Percentiles rank a stretch among this genome's conserved stretches.
phyloP scores from a whole-genome alignment of 2,797 vertebrate species.

The Cyclopterus lumpus region DNA sequence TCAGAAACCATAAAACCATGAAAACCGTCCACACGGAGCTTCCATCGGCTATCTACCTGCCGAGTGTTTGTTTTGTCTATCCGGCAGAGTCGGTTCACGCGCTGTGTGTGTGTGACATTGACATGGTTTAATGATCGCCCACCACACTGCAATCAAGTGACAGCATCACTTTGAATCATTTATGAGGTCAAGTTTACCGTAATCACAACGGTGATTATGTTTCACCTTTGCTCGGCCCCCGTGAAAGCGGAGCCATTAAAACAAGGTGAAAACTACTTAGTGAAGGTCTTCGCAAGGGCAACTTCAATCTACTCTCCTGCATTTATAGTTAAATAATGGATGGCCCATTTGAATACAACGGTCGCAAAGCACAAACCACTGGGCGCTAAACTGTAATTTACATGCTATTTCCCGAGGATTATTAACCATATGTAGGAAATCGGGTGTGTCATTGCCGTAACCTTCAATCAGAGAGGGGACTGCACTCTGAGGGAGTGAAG shows the following conservation, averaged over 20 bases:
- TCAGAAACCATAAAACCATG: slow-evolving; percentile 28
- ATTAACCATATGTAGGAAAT: slow-evolving; percentile 34
- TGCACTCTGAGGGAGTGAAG: background rate
- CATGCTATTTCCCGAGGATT: slow-evolving; percentile 59
- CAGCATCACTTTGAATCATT: slow-evolving; percentile 54
- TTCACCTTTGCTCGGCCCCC: slow-evolving; percentile 27
- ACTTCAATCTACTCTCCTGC: slow-evolving; percentile 34
- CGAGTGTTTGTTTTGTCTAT: slow-evolving; percentile 26
- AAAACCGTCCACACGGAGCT: slow-evolving; percentile 26
- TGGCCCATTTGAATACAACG: slow-evolving; percentile 7
- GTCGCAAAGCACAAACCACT: slow-evolving; percentile 8
- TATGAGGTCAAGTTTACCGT: slow-evolving; percentile 48
- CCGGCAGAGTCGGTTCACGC: slow-evolving; percentile 6
- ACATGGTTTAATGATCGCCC: slow-evolving; percentile 28
- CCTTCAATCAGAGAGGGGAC: slow-evolving; percentile 30
- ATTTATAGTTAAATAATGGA: slow-evolving; percentile 35
- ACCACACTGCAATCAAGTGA: slow-evolving; percentile 22
- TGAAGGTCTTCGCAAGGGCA: slow-evolving; percentile 37
- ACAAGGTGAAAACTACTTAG: slow-evolving; percentile 30
- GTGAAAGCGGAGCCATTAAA: slow-evolving; percentile 26
- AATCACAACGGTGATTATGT: slow-evolving; percentile 42
- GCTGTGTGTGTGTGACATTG: slow-evolving; percentile 27
- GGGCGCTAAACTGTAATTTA: slow-evolving; percentile 29
- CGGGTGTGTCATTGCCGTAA: slow-evolving; percentile 20
- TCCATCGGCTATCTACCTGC: slow-evolving; percentile 1